Percentiles rank a stretch among this genome's conserved stretches.
phyloP scores from a whole-genome alignment of 2,797 vertebrate species.

The Xenentodon cancila region DNA sequence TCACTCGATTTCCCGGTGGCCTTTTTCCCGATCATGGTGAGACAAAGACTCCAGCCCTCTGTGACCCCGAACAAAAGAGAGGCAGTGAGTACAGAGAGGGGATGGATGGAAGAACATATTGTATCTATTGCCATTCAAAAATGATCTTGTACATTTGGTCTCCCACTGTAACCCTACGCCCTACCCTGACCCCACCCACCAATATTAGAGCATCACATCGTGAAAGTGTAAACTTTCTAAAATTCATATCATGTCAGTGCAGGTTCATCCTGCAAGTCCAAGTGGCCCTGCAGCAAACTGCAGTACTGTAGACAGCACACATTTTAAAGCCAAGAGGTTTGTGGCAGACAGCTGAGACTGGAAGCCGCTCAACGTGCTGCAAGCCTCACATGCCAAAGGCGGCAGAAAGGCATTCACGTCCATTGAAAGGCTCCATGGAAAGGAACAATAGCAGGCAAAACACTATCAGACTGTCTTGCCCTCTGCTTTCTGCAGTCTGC shows the following conservation, averaged over 20 bases:
- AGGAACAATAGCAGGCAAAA: slow-evolving; percentile 48
- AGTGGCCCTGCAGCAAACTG: slow-evolving; percentile 19
- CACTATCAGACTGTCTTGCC: slow-evolving; percentile 26
- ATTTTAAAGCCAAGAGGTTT: slow-evolving; percentile 35
- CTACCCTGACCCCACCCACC: not conserved
- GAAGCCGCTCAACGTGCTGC: slow-evolving; percentile 45
- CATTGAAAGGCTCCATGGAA: slow-evolving; percentile 24
- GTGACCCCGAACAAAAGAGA: no score
- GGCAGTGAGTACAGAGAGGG: no score
- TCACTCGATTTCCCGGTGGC: no score
- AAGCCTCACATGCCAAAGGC: slow-evolving; percentile 33
- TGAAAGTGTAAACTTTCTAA: slow-evolving; percentile 3
- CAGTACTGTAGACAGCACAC: slow-evolving; percentile 9
- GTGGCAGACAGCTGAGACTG: slow-evolving; percentile 47
- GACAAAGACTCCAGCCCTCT: no score
- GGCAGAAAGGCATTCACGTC: slow-evolving; percentile 35
- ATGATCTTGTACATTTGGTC: not conserved
- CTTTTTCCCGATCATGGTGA: no score
- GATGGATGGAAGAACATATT: not conserved
- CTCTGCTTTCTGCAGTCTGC: slow-evolving; percentile 46
- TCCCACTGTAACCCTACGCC: not conserved
- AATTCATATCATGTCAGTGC: slow-evolving; percentile 25
- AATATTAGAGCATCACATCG: not conserved
- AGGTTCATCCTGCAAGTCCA: slow-evolving; percentile 20
- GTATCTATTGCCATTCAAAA: not conserved